These are phyloP conservation scores for Torymus tubicola DNA, from an alignment of 2,888 invertebrate genomes.

Conservation along the genomic window DNA sequence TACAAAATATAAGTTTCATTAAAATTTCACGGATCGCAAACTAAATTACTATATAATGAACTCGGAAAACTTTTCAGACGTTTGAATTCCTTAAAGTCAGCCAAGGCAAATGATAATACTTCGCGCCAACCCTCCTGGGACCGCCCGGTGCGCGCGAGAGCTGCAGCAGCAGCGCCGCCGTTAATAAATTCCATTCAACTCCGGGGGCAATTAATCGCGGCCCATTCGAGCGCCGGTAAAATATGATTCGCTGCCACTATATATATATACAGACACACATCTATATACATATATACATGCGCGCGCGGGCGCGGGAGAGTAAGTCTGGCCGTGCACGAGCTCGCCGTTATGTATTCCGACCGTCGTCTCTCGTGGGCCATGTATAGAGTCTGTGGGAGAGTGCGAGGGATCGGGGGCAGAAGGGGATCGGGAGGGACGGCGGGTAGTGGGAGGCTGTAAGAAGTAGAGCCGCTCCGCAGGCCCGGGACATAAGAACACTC, in stretches of 20 bases:
- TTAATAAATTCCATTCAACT: constrained; percentile 59
- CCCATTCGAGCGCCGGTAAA: constrained; percentile 52
- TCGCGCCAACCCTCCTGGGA: too few relatives aligned
- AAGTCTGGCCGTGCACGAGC: too few relatives aligned
- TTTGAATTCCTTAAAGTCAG: too few relatives aligned
- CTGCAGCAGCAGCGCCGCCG: constrained; percentile 20
- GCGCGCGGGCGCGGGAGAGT: background rate
- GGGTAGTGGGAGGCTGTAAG: constrained; percentile 64
- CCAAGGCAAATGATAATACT: too few relatives aligned
- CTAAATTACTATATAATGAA: too few relatives aligned
- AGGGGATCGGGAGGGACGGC: constrained; percentile 33
- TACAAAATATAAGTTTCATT: too few relatives aligned
- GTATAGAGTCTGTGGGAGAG: constrained; percentile 43
- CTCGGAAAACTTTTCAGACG: too few relatives aligned
- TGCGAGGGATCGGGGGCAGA: background rate
- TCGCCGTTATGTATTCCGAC: constrained; percentile 44
- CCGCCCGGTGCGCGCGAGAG: background rate
- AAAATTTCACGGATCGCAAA: too few relatives aligned
- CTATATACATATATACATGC: background rate
- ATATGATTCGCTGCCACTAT: constrained; percentile 47
- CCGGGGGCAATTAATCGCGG: constrained; percentile 54
- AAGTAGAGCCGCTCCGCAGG: constrained; percentile 64
- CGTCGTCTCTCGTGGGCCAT: constrained; percentile 56
- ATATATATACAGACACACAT: too few relatives aligned
- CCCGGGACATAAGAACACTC: constrained; percentile 74